Conservation (phyloP, 2,888 invertebrate species). For the Eugnorisma glareosa region DNA sequence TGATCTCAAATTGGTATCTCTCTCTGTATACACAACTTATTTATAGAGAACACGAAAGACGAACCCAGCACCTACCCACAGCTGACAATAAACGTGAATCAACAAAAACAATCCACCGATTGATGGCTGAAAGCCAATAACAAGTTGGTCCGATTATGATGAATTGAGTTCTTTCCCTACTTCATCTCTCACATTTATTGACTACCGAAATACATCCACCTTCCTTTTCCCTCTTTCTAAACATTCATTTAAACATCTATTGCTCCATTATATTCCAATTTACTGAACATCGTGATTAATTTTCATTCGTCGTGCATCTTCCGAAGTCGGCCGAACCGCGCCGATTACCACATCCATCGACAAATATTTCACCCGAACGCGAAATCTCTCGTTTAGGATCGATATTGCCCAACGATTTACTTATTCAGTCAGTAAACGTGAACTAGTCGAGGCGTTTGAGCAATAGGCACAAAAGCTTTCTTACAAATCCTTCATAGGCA, state of each 20-base stretch:
- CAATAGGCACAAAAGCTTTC: conserved; percentile 56
- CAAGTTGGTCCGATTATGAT: too few species aligned
- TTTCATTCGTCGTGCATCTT: conserved; percentile 55
- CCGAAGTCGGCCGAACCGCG: conserved; percentile 41
- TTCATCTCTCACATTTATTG: background rate
- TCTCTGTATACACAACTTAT: background rate
- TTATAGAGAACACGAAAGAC: background rate
- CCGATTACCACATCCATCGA: conserved; percentile 69
- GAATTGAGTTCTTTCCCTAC: background rate
- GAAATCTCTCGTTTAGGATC: conserved; percentile 69
- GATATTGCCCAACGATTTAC: conserved; percentile 73
- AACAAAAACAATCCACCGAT: background rate
- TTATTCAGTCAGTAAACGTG: conserved; percentile 74
- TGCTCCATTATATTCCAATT: conserved; percentile 19
- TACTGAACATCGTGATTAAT: conserved; percentile 49
- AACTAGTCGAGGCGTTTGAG: conserved; percentile 52
- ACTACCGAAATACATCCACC: background rate
- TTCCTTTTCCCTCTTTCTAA: background rate
- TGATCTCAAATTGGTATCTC: background rate
- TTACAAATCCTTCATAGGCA: conserved; percentile 39
- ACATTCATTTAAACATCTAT: background rate
- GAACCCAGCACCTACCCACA: background rate
- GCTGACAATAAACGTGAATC: background rate
- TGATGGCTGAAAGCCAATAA: background rate
- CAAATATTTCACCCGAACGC: conserved; percentile 74